Evolutionary conservation across 2,888 invertebrate species (phyloP).

Genomic region (Lamellibrachia columna): DNA sequence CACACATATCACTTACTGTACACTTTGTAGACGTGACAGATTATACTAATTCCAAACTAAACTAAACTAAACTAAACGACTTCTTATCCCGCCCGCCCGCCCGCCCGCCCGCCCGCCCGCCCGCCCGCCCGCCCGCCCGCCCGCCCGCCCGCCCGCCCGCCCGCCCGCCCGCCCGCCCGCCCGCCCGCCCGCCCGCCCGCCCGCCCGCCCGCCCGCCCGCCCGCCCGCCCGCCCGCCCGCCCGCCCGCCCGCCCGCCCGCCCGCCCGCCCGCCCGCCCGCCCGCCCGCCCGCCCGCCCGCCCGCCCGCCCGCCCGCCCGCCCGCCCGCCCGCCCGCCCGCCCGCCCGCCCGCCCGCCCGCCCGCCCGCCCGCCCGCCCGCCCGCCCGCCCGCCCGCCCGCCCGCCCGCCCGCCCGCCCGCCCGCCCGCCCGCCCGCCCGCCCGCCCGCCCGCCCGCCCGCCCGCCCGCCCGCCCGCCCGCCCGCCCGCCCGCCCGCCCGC

Average conservation of each 20-base stretch:
- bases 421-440: no score
- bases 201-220: constrained; percentile 25
- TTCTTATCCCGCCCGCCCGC: not conserved
- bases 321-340: constrained; percentile 17
- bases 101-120: not conserved
- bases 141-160: constrained; percentile 25
- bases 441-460: no score
- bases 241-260: constrained; percentile 17
- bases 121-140: constrained; percentile 25
- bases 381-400: no score
- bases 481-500: not conserved
- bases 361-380: no score
- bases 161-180: constrained; percentile 25
- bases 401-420: no score
- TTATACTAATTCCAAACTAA: no score
- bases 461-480: no score
- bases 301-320: constrained; percentile 19
- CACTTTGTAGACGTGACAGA: no score
- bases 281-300: not conserved
- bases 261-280: constrained; percentile 14
- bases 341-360: no score
- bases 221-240: constrained; percentile 7
- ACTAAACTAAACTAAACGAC: not conserved
- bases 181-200: constrained; percentile 24
- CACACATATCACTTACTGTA: no score